Percentiles rank a stretch among this genome's conserved stretches.
Conservation (phyloP, 2,113 vertebrate species). For the Chaenogobius annularis region DNA sequence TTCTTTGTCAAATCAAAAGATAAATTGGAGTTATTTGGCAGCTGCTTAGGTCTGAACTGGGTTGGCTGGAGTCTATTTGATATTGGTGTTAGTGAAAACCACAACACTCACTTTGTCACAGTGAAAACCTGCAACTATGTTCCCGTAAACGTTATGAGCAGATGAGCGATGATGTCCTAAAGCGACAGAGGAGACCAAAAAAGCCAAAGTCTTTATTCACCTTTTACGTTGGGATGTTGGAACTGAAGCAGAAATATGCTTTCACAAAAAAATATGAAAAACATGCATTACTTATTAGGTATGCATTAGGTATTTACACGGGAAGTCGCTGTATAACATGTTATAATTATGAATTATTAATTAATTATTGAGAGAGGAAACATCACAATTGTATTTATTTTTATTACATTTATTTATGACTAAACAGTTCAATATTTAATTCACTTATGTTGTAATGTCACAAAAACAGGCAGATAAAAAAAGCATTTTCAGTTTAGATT, state of each 20-base stretch:
- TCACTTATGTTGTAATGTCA: neutral
- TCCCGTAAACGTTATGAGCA: slow-evolving; percentile 38
- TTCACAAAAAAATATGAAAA: slow-evolving; percentile 33
- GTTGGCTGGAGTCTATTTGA: slow-evolving; percentile 26
- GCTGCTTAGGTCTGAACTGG: slow-evolving; percentile 9
- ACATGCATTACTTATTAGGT: no score
- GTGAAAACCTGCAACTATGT: slow-evolving; percentile 49
- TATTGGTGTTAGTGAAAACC: slow-evolving; percentile 30
- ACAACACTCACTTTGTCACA: slow-evolving; percentile 38
- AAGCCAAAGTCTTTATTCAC: slow-evolving; percentile 37
- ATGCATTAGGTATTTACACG: no score
- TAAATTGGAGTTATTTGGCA: slow-evolving; percentile 22
- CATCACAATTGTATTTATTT: no score
- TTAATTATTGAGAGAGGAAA: no score
- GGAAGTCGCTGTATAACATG: no score
- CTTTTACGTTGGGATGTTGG: slow-evolving; percentile 4
- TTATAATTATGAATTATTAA: no score
- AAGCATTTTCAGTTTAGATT: neutral
- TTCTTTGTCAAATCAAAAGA: slow-evolving; percentile 28
- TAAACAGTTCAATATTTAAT: no score
- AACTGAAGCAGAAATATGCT: slow-evolving; percentile 31
- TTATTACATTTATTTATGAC: no score
- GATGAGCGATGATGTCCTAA: slow-evolving; percentile 47
- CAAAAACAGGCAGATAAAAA: neutral
- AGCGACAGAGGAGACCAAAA: slow-evolving; percentile 15